Evolutionary conservation across 2,797 vertebrate genomes (phyloP).

Genomic region (Iguana delicatissima): DNA sequence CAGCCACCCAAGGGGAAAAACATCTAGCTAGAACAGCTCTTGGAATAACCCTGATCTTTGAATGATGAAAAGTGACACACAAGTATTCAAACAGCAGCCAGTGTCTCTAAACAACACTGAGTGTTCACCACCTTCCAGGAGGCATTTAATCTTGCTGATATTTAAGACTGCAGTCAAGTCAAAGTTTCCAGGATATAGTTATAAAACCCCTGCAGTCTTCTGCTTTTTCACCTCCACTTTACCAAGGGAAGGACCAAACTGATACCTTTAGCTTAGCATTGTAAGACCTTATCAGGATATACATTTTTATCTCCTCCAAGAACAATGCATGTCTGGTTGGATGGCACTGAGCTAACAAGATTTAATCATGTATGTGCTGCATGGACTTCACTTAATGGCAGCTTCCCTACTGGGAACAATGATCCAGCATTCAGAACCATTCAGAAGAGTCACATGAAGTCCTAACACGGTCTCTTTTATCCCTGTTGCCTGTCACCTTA

Average conservation of each 20-base stretch:
- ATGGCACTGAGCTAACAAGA: neutral
- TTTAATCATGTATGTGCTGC: neutral
- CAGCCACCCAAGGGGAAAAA: neutral
- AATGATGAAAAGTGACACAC: neutral
- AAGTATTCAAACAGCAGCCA: slow-evolving; percentile 10
- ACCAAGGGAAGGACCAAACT: neutral
- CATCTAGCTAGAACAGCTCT: slow-evolving; percentile 22
- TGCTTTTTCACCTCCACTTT: neutral
- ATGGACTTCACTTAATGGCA: neutral
- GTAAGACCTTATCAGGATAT: slow-evolving; percentile 14
- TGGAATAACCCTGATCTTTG: neutral
- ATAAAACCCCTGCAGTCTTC: neutral
- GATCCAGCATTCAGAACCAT: slow-evolving; percentile 12
- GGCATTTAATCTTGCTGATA: neutral
- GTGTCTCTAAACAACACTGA: neutral
- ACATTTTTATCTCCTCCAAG: neutral
- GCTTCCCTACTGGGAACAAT: slow-evolving; percentile 18
- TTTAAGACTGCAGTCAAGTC: neutral
- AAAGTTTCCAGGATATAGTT: neutral
- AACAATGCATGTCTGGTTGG: neutral
- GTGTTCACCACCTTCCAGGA: neutral
- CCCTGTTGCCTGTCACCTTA: neutral
- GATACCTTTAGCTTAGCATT: neutral
- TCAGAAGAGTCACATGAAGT: neutral
- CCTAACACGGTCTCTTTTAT: neutral